These are phyloP conservation scores for Cheilosia pagana DNA, from an alignment of 2,888 invertebrate species.

Conservation along the genomic window DNA sequence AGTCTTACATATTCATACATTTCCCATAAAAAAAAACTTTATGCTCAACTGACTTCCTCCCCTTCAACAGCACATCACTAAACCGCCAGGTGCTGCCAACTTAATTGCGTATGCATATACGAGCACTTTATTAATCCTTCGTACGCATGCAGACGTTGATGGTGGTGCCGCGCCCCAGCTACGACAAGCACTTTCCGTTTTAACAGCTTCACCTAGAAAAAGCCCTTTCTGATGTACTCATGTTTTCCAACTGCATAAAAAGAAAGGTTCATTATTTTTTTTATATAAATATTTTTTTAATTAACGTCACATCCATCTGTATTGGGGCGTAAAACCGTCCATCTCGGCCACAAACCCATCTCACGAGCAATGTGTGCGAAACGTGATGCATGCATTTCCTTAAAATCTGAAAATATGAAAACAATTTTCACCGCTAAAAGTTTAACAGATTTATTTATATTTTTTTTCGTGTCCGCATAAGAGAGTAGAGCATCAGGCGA, in stretches of 20 bases:
- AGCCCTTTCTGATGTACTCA: slow-evolving; percentile 24
- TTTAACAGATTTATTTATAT: slow-evolving; percentile 31
- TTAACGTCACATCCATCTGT: slow-evolving; percentile 46
- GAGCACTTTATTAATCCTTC: slow-evolving; percentile 3
- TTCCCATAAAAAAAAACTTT: neutral
- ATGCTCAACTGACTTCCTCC: neutral
- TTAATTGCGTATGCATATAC: slow-evolving; percentile 9
- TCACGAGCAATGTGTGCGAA: slow-evolving; percentile 21
- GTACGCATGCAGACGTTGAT: neutral
- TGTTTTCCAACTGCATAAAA: slow-evolving; percentile 8
- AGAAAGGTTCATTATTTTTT: neutral
- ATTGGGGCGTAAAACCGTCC: slow-evolving; percentile 29
- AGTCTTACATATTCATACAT: neutral
- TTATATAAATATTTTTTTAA: slow-evolving; percentile 25
- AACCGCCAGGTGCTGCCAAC: neutral
- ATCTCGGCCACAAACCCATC: neutral
- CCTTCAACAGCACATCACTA: neutral
- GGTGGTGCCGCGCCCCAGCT: neutral
- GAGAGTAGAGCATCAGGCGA: neutral
- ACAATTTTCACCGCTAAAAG: slow-evolving; percentile 47
- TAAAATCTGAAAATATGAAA: slow-evolving; percentile 51
- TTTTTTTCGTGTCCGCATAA: neutral
- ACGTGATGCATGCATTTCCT: slow-evolving; percentile 60
- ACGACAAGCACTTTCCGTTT: slow-evolving; percentile 42
- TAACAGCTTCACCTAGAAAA: slow-evolving; percentile 33